Percentiles rank a stretch among this genome's conserved stretches.
Conservation (phyloP, 2,797 vertebrate genomes). For the Ambastaia sidthimunki region DNA sequence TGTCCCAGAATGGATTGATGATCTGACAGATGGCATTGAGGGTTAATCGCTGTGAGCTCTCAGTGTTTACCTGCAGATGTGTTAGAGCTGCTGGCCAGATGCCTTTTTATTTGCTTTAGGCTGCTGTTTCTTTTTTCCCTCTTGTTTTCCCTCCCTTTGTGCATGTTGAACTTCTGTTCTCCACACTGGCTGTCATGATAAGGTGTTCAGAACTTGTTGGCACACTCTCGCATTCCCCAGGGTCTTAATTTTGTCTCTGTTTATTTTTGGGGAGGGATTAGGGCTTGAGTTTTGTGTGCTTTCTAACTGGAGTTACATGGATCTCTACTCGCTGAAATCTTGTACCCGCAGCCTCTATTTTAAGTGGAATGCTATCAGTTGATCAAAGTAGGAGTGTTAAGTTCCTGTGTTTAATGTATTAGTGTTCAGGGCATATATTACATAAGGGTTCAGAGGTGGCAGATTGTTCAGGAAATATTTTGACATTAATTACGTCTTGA, state of each 20-base stretch:
- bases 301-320: not conserved
- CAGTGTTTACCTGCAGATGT: slow-evolving; percentile 69
- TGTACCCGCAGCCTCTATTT: not conserved
- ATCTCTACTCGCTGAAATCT: not conserved
- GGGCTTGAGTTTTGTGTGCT: not conserved
- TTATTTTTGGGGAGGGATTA: slow-evolving; percentile 27
- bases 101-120: slow-evolving; percentile 71
- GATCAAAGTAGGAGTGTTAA: not conserved
- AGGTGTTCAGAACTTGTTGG: slow-evolving; percentile 32
- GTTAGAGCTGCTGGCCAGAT: slow-evolving; percentile 70
- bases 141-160: not conserved
- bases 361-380: not conserved
- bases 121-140: not conserved
- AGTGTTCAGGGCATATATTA: not conserved
- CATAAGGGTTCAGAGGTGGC: not conserved
- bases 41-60: slow-evolving; percentile 61
- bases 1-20: slow-evolving; percentile 55
- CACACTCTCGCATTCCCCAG: slow-evolving; percentile 3
- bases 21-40: slow-evolving; percentile 73
- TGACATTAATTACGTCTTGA: not conserved
- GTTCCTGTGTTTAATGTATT: not conserved
- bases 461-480: not conserved
- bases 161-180: slow-evolving; percentile 12
- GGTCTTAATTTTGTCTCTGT: slow-evolving; percentile 29
- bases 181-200: slow-evolving; percentile 6